phyloP scores from a whole-genome alignment of 2,113 vertebrate genomes.

The Indicator maculatus region DNA sequence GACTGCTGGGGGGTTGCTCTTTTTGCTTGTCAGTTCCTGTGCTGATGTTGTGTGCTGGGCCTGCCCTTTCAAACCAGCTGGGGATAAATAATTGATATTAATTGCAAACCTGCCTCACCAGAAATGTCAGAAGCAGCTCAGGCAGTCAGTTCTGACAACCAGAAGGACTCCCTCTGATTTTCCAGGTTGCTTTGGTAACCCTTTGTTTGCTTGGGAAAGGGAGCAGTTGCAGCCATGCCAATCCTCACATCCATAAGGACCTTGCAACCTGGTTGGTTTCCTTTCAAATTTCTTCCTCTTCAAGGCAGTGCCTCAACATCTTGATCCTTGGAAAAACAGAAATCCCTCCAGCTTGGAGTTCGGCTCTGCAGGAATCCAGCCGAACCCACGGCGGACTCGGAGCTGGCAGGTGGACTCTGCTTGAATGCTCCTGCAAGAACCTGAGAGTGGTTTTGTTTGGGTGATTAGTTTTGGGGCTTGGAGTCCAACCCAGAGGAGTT shows the following conservation, averaged over 20 bases:
- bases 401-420: not conserved
- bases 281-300: not conserved
- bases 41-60: not conserved
- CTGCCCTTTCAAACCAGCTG: not conserved
- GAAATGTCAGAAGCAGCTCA: not conserved
- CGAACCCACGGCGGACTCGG: rapidly evolving
- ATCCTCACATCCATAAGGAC: not conserved
- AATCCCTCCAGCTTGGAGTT: not conserved
- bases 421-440: not conserved
- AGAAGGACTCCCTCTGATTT: not conserved
- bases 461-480: not conserved
- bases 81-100: constrained; percentile 2
- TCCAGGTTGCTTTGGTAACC: constrained; percentile 36
- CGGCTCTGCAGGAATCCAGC: constrained; percentile 8
- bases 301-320: not conserved
- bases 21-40: not conserved
- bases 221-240: not conserved
- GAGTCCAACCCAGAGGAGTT: rapidly evolving
- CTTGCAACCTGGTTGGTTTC: not conserved
- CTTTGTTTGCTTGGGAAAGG: not conserved
- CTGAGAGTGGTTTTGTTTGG: not conserved
- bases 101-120: constrained; percentile 21
- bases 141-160: not conserved
- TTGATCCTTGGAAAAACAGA: not conserved
- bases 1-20: not conserved